Conservation (phyloP, 2,888 invertebrate species). For the Cerastis leucographa region DNA sequence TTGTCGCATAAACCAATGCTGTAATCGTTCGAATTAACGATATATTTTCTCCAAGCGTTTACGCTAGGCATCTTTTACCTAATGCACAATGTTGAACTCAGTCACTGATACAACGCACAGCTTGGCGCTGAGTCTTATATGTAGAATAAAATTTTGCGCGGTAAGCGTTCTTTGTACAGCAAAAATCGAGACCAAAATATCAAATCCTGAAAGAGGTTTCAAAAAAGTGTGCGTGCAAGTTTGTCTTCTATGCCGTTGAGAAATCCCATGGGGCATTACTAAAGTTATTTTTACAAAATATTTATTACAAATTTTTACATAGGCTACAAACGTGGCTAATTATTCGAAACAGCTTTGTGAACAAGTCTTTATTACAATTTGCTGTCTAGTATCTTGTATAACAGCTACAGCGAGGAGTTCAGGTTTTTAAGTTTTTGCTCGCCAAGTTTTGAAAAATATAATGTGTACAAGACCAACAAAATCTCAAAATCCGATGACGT, state of each 20-base stretch:
- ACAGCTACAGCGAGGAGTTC: background rate
- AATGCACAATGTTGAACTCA: background rate
- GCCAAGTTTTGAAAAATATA: conserved; percentile 9
- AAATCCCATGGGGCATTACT: background rate
- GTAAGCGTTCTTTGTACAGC: background rate
- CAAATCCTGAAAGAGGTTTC: background rate
- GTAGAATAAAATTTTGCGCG: background rate
- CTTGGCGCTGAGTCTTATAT: background rate
- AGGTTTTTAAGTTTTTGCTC: conserved; percentile 9
- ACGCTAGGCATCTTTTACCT: background rate
- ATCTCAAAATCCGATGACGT: conserved; percentile 1
- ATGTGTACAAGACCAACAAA: background rate
- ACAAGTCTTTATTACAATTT: conserved; percentile 17
- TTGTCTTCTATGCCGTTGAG: background rate
- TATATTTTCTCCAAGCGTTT: background rate
- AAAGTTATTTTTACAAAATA: background rate
- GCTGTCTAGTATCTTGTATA: conserved; percentile 6
- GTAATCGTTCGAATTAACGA: background rate
- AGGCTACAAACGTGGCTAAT: background rate
- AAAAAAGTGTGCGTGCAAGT: background rate
- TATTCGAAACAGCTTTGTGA: background rate
- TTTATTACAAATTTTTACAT: background rate
- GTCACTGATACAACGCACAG: background rate
- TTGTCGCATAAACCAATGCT: background rate
- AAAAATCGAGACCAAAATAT: background rate